A percentile compares a stretch with the other conserved stretches of the same genome.
Conservation (phyloP, 2,888 invertebrate genomes). For the Serripes groenlandicus region DNA sequence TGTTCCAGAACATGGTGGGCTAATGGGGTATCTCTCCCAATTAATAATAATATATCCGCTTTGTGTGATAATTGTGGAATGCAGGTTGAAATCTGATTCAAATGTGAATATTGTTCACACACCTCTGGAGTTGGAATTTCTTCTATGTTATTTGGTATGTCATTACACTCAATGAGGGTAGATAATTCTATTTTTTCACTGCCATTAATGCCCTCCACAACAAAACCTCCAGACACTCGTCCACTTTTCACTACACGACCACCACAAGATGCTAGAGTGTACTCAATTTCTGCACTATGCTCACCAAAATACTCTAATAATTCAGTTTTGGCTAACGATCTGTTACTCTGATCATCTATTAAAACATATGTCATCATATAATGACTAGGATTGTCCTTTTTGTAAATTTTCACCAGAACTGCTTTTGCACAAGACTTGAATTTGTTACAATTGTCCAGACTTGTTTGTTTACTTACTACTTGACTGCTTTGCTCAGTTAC, state of each 20-base stretch:
- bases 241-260: not conserved
- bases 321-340: conserved; percentile 35
- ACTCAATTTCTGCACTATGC: conserved; percentile 3
- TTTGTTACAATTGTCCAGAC: not conserved
- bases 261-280: conserved; percentile 6
- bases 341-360: conserved; percentile 59
- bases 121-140: conserved; percentile 51
- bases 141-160: conserved; percentile 32
- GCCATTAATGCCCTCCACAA: not conserved
- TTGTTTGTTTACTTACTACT: not conserved
- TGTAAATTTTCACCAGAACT: conserved; percentile 36
- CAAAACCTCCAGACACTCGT: not conserved
- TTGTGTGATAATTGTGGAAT: not conserved
- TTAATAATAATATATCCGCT: not conserved
- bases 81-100: not conserved
- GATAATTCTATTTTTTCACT: not conserved
- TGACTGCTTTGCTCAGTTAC: not conserved
- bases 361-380: conserved; percentile 27
- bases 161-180: conserved; percentile 57
- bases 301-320: conserved; percentile 25
- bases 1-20: conserved; percentile 15
- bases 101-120: conserved; percentile 15
- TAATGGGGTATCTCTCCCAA: conserved; percentile 29
- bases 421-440: conserved; percentile 53
- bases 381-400: conserved; percentile 12